phyloP scores from a whole-genome alignment of 1,140 invertebrate genomes.

The Laupala kohalensis region DNA sequence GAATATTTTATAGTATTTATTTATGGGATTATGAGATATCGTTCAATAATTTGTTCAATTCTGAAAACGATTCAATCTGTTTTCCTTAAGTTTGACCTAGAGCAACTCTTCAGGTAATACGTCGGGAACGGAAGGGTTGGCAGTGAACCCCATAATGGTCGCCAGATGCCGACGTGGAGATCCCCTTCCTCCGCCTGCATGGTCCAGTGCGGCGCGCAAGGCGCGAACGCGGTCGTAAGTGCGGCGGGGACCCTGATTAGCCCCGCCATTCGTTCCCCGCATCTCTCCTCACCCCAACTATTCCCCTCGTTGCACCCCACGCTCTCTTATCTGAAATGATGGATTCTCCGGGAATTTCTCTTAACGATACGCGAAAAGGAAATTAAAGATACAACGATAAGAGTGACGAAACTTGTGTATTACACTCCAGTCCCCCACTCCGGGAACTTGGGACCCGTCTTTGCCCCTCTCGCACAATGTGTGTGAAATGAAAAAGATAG shows the following conservation, averaged over 20 bases:
- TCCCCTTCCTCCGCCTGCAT: background rate
- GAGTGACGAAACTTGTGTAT: slow-evolving; percentile 11
- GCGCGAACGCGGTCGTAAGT: background rate
- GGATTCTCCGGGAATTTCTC: slow-evolving; percentile 25
- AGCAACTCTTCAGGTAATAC: no score
- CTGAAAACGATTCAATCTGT: no score
- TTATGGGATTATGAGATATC: no score
- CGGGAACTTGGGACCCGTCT: background rate
- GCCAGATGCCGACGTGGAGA: background rate
- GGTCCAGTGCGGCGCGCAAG: background rate
- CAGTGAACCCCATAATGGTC: no score
- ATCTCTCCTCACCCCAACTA: background rate
- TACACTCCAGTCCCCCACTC: background rate
- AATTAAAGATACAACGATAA: slow-evolving; percentile 28
- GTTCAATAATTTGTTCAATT: no score
- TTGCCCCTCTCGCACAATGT: background rate
- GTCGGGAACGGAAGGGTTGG: no score
- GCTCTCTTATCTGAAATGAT: slow-evolving; percentile 24
- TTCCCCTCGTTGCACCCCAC: background rate
- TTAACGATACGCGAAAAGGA: slow-evolving; percentile 27
- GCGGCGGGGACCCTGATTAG: no score
- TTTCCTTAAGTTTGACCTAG: no score
- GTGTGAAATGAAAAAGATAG: background rate
- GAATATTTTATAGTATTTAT: no score
- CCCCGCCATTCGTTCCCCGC: background rate